Evolutionary conservation across 2,888 invertebrate species (phyloP).

Genomic region (Micoletzkya japonica): DNA sequence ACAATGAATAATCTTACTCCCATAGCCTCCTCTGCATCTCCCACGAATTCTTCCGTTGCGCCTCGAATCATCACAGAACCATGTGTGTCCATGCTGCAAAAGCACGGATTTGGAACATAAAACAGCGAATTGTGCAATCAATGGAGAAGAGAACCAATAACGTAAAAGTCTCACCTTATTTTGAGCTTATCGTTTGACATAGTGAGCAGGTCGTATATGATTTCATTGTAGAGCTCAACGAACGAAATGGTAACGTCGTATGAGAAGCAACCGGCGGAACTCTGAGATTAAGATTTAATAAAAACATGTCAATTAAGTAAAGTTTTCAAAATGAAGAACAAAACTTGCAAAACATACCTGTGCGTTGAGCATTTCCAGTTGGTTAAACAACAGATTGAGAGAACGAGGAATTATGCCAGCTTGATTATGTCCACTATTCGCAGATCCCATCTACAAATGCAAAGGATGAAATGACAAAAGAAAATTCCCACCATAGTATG

Average conservation of each 20-base stretch:
- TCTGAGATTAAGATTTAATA: neutral
- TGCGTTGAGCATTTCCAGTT: conserved; percentile 52
- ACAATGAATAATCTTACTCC: conserved; percentile 4
- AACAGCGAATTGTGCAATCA: too few species aligned
- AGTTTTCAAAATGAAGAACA: neutral
- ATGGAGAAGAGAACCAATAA: too few species aligned
- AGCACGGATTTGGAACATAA: neutral
- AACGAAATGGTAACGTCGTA: conserved; percentile 65
- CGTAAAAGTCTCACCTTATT: conserved; percentile 15
- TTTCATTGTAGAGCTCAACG: conserved; percentile 67
- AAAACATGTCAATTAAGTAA: neutral
- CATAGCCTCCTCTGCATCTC: conserved; percentile 14
- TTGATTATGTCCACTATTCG: conserved; percentile 31
- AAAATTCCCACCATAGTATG: conserved; percentile 64
- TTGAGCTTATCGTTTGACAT: conserved; percentile 30
- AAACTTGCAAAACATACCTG: neutral
- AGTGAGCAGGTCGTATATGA: conserved; percentile 65
- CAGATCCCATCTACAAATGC: neutral
- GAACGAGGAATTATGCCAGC: conserved; percentile 66
- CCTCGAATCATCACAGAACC: conserved; percentile 64
- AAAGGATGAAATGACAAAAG: conserved; percentile 54
- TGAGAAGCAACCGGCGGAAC: conserved; percentile 61
- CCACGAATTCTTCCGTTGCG: conserved; percentile 50
- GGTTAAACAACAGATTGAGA: conserved; percentile 65
- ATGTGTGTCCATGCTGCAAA: neutral